Evolutionary conservation across 1,140 invertebrate species (phyloP).

Genomic region (Apis dorsata): DNA sequence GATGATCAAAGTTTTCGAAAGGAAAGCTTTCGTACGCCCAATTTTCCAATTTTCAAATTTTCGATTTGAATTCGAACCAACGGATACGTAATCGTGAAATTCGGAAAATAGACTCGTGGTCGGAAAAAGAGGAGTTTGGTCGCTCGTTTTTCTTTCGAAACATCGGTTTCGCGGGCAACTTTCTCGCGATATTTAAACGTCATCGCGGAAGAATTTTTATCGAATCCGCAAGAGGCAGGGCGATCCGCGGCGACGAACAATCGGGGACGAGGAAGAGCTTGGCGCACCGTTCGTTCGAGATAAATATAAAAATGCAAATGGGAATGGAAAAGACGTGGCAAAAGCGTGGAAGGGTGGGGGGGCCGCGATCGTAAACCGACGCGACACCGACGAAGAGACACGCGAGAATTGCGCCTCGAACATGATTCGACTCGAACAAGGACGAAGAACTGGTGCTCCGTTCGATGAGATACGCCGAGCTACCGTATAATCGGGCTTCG

Average conservation of each 20-base stretch:
- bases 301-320: conserved; percentile 77
- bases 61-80: too few relatives aligned
- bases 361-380: conserved; percentile 64
- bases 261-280: conserved; percentile 40
- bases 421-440: conserved; percentile 41
- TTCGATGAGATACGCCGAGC: conserved; percentile 19
- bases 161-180: not conserved
- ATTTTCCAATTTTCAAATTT: not conserved
- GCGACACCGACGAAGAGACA: conserved; percentile 52
- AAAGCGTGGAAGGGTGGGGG: conserved; percentile 4
- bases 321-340: conserved; percentile 30
- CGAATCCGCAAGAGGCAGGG: conserved; percentile 26
- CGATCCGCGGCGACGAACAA: conserved; percentile 42
- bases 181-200: conserved; percentile 10
- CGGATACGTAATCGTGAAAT: too few relatives aligned
- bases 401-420: conserved; percentile 53
- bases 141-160: not conserved
- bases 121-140: too few relatives aligned
- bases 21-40: too few relatives aligned
- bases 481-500: conserved; percentile 52
- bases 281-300: conserved; percentile 60
- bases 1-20: too few relatives aligned
- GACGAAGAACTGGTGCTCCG: conserved; percentile 18
- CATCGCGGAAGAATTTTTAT: conserved; percentile 47
- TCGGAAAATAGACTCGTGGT: too few relatives aligned